Percentiles rank a stretch among this genome's conserved stretches.
Conservation (phyloP, 2,888 invertebrate genomes). For the Epiperipatus broadwayi region DNA sequence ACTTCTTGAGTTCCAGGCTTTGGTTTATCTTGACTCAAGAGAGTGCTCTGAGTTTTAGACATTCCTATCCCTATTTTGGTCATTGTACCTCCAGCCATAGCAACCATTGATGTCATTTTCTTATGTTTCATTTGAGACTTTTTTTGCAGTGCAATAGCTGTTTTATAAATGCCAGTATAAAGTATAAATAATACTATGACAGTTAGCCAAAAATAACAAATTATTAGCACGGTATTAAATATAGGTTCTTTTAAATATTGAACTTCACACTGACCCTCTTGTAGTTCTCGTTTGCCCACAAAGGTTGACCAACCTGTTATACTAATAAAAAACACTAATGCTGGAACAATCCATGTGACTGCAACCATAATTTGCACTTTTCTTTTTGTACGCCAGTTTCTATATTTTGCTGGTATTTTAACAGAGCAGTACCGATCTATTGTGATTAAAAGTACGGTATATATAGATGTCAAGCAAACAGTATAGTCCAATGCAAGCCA, state of each 20-base stretch:
- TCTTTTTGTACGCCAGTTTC: constrained; percentile 86
- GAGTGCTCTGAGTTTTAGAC: constrained; percentile 49
- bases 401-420: constrained; percentile 88
- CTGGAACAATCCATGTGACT: constrained; percentile 90
- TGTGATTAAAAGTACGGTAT: constrained; percentile 93
- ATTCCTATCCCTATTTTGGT: constrained; percentile 50
- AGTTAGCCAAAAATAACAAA: constrained; percentile 94
- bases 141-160: constrained; percentile 90
- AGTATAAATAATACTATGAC: constrained; percentile 80
- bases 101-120: constrained; percentile 87
- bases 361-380: constrained; percentile 87
- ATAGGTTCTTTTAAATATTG: constrained; percentile 93
- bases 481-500: constrained; percentile 99
- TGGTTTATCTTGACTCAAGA: constrained; percentile 50
- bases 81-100: constrained; percentile 70
- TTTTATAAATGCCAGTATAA: constrained; percentile 91
- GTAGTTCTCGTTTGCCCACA: constrained; percentile 68
- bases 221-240: constrained; percentile 88
- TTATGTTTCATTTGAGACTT: constrained; percentile 88
- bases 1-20: constrained; percentile 27
- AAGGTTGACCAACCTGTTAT: constrained; percentile 99
- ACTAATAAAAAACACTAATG: constrained; percentile 83
- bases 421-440: constrained; percentile 97
- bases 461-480: constrained; percentile 94
- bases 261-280: constrained; percentile 75